Evolutionary conservation across 2,113 vertebrate species (phyloP).

Genomic region (Varanus salvator): DNA sequence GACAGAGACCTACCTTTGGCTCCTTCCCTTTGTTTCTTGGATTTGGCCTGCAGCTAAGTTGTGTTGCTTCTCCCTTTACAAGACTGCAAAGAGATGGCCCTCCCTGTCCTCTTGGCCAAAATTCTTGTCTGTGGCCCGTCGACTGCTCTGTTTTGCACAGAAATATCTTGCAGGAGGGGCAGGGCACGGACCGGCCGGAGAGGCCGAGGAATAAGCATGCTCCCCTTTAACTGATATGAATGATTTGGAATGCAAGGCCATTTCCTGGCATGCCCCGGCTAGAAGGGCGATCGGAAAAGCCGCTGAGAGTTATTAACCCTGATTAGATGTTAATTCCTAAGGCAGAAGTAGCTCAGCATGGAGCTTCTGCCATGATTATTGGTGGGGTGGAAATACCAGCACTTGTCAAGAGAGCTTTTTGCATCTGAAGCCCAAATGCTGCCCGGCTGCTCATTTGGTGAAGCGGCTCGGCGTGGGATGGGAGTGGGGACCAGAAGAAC

Average conservation of each 20-base stretch:
- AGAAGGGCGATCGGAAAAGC: neutral
- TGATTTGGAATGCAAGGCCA: neutral
- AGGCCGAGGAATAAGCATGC: neutral
- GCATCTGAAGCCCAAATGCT: neutral
- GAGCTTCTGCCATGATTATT: neutral
- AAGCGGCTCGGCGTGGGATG: neutral
- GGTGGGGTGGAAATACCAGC: neutral
- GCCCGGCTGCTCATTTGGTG: neutral
- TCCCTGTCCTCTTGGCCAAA: neutral
- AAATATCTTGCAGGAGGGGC: neutral
- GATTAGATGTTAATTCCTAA: neutral
- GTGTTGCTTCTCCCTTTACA: neutral
- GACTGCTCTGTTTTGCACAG: neutral
- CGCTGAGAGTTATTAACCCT: neutral
- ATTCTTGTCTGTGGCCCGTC: neutral
- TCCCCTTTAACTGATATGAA: neutral
- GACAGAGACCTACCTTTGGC: neutral
- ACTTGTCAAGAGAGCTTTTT: neutral
- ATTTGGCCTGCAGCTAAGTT: neutral
- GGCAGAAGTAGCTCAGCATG: neutral
- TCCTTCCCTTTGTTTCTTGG: neutral
- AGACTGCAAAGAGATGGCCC: neutral
- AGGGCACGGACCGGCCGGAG: neutral
- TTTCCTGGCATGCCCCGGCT: neutral
- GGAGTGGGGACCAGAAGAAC: neutral